phyloP scores from a whole-genome alignment of 2,797 vertebrate species.

The Macrochelys suwanniensis region DNA sequence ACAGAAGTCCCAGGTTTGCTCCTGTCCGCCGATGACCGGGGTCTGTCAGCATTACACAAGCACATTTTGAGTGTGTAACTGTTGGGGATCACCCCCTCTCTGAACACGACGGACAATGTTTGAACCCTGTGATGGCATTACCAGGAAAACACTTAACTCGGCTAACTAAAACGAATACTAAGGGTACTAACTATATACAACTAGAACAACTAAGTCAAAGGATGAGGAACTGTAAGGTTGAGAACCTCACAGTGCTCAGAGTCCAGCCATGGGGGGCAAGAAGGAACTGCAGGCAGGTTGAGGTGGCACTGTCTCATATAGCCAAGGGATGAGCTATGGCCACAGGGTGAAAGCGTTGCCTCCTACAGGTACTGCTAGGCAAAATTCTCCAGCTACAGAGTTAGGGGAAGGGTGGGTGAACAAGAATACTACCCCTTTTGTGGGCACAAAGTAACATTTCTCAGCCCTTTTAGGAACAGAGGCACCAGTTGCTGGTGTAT shows the following conservation, averaged over 20 bases:
- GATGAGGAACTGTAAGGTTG: background rate
- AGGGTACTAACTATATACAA: background rate
- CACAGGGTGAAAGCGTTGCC: background rate
- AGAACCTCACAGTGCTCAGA: background rate
- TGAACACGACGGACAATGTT: no score
- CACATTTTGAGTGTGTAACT: no score
- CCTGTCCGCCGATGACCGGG: no score
- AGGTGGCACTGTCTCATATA: no score
- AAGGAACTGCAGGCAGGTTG: background rate
- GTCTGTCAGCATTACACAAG: no score
- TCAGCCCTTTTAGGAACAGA: background rate
- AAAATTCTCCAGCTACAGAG: background rate
- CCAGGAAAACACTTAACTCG: background rate
- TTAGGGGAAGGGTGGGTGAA: background rate
- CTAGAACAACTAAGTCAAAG: background rate
- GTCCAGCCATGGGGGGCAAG: background rate
- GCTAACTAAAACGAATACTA: background rate
- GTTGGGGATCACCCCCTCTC: no score
- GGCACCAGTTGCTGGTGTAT: background rate
- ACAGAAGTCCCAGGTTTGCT: no score
- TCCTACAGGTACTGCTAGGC: background rate
- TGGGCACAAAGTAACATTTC: background rate
- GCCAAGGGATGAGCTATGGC: background rate
- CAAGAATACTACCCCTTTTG: background rate
- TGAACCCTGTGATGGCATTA: no score